These are phyloP conservation scores for Notodonta ziczac DNA, from an alignment of 2,888 invertebrate species.

Conservation along the genomic window DNA sequence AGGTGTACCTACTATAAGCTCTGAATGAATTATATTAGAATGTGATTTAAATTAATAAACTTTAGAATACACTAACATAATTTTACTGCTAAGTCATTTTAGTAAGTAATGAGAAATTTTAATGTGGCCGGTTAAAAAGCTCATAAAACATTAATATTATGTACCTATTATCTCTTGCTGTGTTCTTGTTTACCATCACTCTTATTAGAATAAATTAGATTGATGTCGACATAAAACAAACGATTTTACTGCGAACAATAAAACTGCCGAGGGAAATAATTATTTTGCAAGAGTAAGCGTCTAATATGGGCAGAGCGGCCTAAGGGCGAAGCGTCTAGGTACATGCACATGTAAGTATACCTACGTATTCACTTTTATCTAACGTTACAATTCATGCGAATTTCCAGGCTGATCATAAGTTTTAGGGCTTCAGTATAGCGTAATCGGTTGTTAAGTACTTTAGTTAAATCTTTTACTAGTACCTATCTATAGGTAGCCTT, in stretches of 20 bases:
- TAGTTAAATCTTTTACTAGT: too few relatives aligned
- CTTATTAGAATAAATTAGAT: constrained; percentile 35
- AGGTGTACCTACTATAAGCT: too few relatives aligned
- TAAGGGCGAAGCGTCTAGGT: constrained; percentile 10
- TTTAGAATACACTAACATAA: not conserved
- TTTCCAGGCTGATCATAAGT: too few relatives aligned
- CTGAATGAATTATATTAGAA: not conserved
- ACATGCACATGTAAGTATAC: too few relatives aligned
- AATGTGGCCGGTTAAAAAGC: not conserved
- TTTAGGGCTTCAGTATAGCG: too few relatives aligned
- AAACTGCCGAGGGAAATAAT: constrained; percentile 48
- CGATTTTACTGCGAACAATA: constrained; percentile 53
- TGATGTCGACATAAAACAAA: constrained; percentile 51
- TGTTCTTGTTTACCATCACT: constrained; percentile 21
- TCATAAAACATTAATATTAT: not conserved
- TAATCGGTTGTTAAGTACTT: too few relatives aligned
- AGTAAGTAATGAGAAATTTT: not conserved
- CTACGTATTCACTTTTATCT: too few relatives aligned
- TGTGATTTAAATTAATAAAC: not conserved
- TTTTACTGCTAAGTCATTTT: not conserved
- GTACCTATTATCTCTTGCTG: not conserved
- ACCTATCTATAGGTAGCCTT: too few relatives aligned
- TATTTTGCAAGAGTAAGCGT: constrained; percentile 45
- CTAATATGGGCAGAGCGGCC: constrained; percentile 6
- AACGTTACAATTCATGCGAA: too few relatives aligned